phyloP scores from a whole-genome alignment of 2,113 vertebrate genomes.

The Perca fluviatilis region DNA sequence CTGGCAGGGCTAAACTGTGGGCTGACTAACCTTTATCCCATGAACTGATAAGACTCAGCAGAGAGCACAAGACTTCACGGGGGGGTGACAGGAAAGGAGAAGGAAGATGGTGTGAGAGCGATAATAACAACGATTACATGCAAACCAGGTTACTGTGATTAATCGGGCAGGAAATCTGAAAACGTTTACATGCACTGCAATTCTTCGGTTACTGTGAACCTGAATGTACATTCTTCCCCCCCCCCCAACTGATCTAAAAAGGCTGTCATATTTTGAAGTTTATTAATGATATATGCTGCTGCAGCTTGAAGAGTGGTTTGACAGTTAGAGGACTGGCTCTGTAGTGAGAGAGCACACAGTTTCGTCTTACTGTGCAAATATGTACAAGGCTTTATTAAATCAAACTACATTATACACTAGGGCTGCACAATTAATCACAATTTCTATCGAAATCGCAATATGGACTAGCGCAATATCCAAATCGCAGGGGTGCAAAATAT shows the following conservation, averaged over 20 bases:
- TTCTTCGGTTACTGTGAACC: neutral
- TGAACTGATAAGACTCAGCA: constrained; percentile 36
- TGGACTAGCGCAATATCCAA: too few relatives aligned
- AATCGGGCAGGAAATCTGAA: constrained; percentile 37
- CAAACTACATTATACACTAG: neutral
- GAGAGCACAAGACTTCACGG: constrained; percentile 7
- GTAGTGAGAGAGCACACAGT: neutral
- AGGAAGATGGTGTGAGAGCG: constrained; percentile 9
- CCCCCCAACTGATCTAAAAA: neutral
- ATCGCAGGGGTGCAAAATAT: too few relatives aligned
- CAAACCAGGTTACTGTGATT: constrained; percentile 18
- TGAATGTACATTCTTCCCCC: neutral
- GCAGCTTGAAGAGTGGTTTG: constrained; percentile 11
- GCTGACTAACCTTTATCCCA: constrained; percentile 47
- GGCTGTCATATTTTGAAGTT: constrained; percentile 6
- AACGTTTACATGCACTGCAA: neutral
- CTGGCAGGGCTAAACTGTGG: constrained; percentile 25
- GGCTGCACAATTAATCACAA: too few relatives aligned
- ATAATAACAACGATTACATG: constrained; percentile 59
- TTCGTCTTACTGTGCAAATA: neutral
- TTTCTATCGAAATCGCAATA: too few relatives aligned
- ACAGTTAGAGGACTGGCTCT: neutral
- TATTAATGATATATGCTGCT: constrained; percentile 3
- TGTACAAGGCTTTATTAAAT: neutral
- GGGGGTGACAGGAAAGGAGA: constrained; percentile 1